A percentile compares a stretch with the other conserved stretches of the same genome.
Evolutionary conservation across 1,140 invertebrate genomes (phyloP).

Genomic region (Hormaphis cornu): DNA sequence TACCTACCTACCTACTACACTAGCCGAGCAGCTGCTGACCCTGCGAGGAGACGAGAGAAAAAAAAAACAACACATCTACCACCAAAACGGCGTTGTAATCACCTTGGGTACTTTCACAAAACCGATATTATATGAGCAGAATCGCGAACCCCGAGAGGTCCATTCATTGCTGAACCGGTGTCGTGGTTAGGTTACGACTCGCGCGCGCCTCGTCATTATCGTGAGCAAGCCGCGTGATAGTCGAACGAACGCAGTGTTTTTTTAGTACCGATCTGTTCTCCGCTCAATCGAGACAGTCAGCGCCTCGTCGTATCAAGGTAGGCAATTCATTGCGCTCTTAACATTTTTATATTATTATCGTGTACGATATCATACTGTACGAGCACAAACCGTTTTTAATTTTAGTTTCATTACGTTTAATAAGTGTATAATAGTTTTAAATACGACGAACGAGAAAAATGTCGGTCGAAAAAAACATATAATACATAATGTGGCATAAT

Average conservation of each 20-base stretch:
- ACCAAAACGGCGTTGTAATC: slow-evolving; percentile 8
- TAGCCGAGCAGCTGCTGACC: slow-evolving; percentile 29
- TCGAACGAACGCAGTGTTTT: too few species aligned
- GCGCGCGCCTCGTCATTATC: slow-evolving; percentile 15
- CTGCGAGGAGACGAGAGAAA: slow-evolving; percentile 20
- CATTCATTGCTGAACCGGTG: slow-evolving; percentile 27
- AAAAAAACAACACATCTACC: too few species aligned
- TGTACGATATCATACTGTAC: too few species aligned
- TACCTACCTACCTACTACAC: too few species aligned
- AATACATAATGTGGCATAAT: too few species aligned
- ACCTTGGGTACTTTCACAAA: slow-evolving; percentile 32
- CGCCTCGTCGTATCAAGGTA: slow-evolving; percentile 21
- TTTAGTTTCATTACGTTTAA: too few species aligned
- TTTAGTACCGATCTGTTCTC: slow-evolving; percentile 1
- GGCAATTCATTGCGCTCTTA: not conserved
- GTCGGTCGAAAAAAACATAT: too few species aligned
- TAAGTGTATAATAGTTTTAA: too few species aligned
- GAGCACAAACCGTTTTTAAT: too few species aligned
- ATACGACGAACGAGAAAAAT: too few species aligned
- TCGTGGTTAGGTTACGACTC: slow-evolving; percentile 24
- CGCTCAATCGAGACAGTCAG: not conserved
- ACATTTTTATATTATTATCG: not conserved
- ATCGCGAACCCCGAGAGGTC: slow-evolving; percentile 25
- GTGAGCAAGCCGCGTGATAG: slow-evolving; percentile 8
- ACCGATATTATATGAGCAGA: slow-evolving; percentile 26